Evolutionary conservation across 2,113 vertebrate genomes (phyloP).

Genomic region (Corapipo altera): DNA sequence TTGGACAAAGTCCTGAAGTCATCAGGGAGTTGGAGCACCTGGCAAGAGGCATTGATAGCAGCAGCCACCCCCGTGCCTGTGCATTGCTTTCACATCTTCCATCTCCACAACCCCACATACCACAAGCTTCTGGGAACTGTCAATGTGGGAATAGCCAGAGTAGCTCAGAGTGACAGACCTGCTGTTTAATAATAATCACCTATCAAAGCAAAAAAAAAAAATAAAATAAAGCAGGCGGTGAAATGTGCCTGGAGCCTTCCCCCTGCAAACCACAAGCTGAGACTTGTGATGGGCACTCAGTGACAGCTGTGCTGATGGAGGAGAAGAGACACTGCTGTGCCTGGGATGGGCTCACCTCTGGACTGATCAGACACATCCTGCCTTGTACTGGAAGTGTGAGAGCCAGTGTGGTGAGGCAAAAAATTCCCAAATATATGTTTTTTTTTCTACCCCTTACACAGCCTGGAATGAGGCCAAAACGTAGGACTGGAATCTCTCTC

Average conservation of each 20-base stretch:
- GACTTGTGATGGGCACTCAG: background rate
- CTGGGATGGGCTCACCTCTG: background rate
- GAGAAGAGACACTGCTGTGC: background rate
- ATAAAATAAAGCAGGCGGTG: background rate
- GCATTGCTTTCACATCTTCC: background rate
- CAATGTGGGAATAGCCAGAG: rapidly evolving
- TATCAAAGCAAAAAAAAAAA: background rate
- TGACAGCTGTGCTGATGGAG: background rate
- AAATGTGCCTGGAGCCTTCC: background rate
- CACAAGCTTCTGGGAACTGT: background rate
- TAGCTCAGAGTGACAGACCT: background rate
- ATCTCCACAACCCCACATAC: background rate
- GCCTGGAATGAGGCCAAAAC: constrained; percentile 33
- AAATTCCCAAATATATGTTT: background rate
- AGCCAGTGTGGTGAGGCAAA: background rate
- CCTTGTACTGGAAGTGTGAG: background rate
- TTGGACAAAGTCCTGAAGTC: background rate
- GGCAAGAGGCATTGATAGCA: background rate
- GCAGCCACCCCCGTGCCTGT: background rate
- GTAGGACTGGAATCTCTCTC: constrained; percentile 20
- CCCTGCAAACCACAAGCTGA: background rate
- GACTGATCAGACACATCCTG: background rate
- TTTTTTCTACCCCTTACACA: background rate
- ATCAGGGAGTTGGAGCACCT: background rate
- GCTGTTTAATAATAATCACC: background rate